Base-by-base conservation (phyloP, 2,797 vertebrate species). In the Girardinus metallicus region DNA sequence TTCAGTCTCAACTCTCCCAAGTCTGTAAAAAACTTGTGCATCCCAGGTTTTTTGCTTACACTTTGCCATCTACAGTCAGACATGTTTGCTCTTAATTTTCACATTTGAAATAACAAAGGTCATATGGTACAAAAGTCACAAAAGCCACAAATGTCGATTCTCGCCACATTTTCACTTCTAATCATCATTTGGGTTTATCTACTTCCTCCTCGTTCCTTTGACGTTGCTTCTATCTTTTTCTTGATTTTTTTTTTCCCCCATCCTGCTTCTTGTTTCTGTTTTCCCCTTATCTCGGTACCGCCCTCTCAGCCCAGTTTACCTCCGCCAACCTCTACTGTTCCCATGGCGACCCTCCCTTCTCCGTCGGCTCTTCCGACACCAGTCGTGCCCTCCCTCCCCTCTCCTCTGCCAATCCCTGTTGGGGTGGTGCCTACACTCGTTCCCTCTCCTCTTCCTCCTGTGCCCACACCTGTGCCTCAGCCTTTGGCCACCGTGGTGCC, bases 401-500 rank as follows among this genome's bases (percentile, higher is more conserved):
- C 89, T 87, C 47, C 92, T 90, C 89, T 89, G 81, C 84, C 90
- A 36, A 71, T 82, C 80, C 87, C 91, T 79, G 86, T 87, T 71
- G 88, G 89, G 80, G 83, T 82, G 79, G 84, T 80, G 75, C 87
- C 89, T 87, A 73, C 91, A 86, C 84, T 87, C 80, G 82, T 86
- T 88, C 85, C 93, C 82, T 87, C 80, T 86, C 85, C 90, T 83
- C 91, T 85, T 79, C 91, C 88, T 94, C 89, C 87, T 89, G 92
- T 89, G 88, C 90, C 95, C 89, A 94, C 96, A 89, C 93, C 96
- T 87, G 94, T 95, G 93, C 94, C 96, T 60, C 96, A 96, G 84
- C 95, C 96, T 84, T 95, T 97, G 90, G 95, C 95, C 92, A 95
- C 96, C 88, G 94, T 96, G 94, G 94, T 98, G 95, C 97, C 97